A percentile compares a stretch with the other conserved stretches of the same genome.
phyloP scores from a whole-genome alignment of 2,113 vertebrate genomes.

The Microcebus ravelobensis region DNA sequence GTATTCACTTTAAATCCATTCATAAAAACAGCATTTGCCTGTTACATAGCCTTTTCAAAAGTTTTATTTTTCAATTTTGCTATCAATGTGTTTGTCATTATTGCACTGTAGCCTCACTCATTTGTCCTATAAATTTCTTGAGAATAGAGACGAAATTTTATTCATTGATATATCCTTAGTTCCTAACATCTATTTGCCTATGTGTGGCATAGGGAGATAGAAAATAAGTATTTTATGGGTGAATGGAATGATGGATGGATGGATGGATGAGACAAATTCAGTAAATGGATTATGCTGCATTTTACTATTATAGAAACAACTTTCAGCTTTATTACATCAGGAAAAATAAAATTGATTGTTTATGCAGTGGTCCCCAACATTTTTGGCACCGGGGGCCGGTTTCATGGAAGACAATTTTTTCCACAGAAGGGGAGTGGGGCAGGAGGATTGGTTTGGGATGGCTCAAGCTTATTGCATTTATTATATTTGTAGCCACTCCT shows the following conservation, averaged over 20 bases:
- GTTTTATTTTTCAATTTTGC: constrained; percentile 24
- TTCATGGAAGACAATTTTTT: no score
- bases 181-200: not conserved
- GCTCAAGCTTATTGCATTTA: no score
- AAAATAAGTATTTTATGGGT: not conserved
- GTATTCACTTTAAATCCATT: constrained; percentile 43
- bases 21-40: constrained; percentile 47
- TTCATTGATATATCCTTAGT: not conserved
- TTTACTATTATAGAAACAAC: not conserved
- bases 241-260: not conserved
- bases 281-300: not conserved
- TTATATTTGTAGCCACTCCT: no score
- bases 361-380: not conserved
- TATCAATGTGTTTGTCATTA: not conserved
- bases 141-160: not conserved
- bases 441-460: no score
- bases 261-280: not conserved
- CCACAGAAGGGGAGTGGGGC: no score
- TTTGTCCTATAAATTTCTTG: not conserved
- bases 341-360: not conserved
- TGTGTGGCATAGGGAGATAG: not conserved
- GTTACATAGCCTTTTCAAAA: not conserved
- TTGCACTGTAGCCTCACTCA: not conserved
- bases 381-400: no score
- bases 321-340: not conserved